Conservation (phyloP, 1,140 invertebrate species). For the Diabrotica virgifera region DNA sequence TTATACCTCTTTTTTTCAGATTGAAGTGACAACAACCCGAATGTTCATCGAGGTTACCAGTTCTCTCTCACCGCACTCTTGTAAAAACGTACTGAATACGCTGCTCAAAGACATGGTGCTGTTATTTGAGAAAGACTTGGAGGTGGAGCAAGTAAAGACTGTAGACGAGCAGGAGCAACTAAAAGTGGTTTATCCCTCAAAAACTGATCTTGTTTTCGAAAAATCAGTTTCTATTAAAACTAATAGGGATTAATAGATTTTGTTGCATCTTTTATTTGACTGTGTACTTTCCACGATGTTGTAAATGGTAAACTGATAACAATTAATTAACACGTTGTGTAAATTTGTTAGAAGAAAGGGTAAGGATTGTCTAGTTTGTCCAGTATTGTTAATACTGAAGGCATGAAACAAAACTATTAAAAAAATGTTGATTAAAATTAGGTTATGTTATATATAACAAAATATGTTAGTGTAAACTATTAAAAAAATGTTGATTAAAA, state of each 20-base stretch:
- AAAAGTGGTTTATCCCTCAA: slow-evolving; percentile 74
- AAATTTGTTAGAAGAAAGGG: too few relatives aligned
- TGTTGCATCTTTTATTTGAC: too few relatives aligned
- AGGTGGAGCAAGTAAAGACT: slow-evolving; percentile 67
- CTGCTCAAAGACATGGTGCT: slow-evolving; percentile 62
- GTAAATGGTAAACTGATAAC: too few relatives aligned
- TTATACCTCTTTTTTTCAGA: slow-evolving; percentile 45
- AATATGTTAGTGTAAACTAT: too few relatives aligned
- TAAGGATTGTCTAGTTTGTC: too few relatives aligned
- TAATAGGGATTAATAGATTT: slow-evolving; percentile 28
- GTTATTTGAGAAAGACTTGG: slow-evolving; percentile 52
- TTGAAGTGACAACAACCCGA: slow-evolving; percentile 60
- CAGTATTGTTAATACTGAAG: too few relatives aligned
- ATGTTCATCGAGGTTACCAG: slow-evolving; percentile 79
- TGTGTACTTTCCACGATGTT: too few relatives aligned
- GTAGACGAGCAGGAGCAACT: slow-evolving; percentile 67
- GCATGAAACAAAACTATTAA: too few relatives aligned
- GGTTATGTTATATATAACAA: too few relatives aligned
- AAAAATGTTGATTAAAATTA: too few relatives aligned
- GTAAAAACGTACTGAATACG: slow-evolving; percentile 68
- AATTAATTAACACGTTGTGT: too few relatives aligned
- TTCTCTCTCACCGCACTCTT: slow-evolving; percentile 59
- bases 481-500: too few relatives aligned
- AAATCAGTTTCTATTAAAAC: slow-evolving; percentile 36
- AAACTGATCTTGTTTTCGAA: slow-evolving; percentile 63